Evolutionary conservation across 2,888 invertebrate species (phyloP).

Genomic region (Aporophyla nigra): DNA sequence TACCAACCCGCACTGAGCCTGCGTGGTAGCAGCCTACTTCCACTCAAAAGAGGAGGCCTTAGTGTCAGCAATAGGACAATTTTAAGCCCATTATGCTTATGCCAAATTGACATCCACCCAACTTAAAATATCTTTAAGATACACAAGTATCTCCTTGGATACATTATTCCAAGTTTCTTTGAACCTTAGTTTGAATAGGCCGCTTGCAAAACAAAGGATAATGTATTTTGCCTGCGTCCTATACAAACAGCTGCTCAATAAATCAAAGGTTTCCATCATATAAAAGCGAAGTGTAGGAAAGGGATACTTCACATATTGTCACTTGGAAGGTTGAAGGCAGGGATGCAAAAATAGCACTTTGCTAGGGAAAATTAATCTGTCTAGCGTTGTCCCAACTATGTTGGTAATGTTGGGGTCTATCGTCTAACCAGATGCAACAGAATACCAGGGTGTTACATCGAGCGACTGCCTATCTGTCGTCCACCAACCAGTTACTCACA

Average conservation of each 20-base stretch:
- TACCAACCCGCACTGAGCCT: too few species aligned
- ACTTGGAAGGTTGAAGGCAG: neutral
- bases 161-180: slow-evolving; percentile 39
- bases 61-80: too few species aligned
- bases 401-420: too few species aligned
- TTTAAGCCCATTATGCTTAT: too few species aligned
- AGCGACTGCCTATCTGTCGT: too few species aligned
- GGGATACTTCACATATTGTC: slow-evolving; percentile 2
- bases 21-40: too few species aligned
- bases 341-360: neutral
- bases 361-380: neutral
- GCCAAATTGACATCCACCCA: too few species aligned
- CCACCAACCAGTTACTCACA: too few species aligned
- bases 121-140: slow-evolving; percentile 1
- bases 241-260: slow-evolving; percentile 50
- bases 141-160: slow-evolving; percentile 14
- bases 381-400: neutral
- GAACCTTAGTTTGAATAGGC: slow-evolving; percentile 43
- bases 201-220: slow-evolving; percentile 39
- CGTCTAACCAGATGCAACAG: neutral
- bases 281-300: slow-evolving; percentile 2
- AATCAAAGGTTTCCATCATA: slow-evolving; percentile 42
- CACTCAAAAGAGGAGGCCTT: too few species aligned
- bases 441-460: too few species aligned
- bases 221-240: slow-evolving; percentile 44